phyloP scores from a whole-genome alignment of 2,888 invertebrate species.

The Troides oblongomaculatus region DNA sequence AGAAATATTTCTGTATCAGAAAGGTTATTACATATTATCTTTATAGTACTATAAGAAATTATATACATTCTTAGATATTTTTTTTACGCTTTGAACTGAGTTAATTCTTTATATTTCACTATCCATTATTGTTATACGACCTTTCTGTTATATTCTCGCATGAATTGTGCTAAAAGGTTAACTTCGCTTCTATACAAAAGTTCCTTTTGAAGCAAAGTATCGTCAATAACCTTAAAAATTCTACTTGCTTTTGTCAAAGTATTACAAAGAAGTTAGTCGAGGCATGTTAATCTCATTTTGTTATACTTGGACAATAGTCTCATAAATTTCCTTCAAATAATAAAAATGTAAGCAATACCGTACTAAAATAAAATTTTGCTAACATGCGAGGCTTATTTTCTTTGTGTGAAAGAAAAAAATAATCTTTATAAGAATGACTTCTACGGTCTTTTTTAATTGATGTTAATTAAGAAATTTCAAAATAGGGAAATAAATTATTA shows the following conservation, averaged over 20 bases:
- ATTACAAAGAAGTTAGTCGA: slow-evolving; percentile 16
- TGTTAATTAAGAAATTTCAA: no score
- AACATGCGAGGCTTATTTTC: neutral
- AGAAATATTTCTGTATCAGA: no score
- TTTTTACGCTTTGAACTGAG: neutral
- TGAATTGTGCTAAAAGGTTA: slow-evolving; percentile 9
- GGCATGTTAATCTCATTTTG: slow-evolving; percentile 13
- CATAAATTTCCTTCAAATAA: neutral
- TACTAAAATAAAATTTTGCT: neutral
- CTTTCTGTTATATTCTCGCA: neutral
- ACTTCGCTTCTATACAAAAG: slow-evolving; percentile 10
- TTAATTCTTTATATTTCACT: neutral
- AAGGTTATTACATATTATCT: no score
- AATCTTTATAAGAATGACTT: neutral
- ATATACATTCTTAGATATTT: neutral
- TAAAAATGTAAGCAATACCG: neutral
- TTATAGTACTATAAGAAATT: neutral
- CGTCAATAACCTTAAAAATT: slow-evolving; percentile 22
- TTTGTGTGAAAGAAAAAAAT: neutral
- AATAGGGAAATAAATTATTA: no score
- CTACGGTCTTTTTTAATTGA: neutral
- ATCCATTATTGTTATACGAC: neutral
- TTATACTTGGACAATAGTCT: slow-evolving; percentile 7
- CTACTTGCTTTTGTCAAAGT: slow-evolving; percentile 16
- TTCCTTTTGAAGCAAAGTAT: slow-evolving; percentile 7